phyloP scores from a whole-genome alignment of 2,888 invertebrate genomes.

The Platypus cylindrus region DNA sequence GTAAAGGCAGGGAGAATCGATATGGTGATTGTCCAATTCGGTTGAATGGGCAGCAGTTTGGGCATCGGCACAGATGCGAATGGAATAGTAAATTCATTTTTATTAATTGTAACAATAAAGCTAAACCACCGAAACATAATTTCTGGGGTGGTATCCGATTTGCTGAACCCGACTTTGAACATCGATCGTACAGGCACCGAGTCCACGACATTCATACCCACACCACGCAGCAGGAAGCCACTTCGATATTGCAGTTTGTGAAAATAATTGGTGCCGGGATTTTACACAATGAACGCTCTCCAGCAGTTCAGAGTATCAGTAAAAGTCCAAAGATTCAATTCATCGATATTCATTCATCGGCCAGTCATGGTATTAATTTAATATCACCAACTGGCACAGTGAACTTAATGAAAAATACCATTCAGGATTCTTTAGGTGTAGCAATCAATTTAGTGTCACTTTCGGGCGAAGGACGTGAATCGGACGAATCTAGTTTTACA shows the following conservation, averaged over 20 bases:
- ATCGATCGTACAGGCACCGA: slow-evolving; percentile 66
- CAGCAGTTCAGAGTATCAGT: slow-evolving; percentile 81
- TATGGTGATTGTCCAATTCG: slow-evolving; percentile 79
- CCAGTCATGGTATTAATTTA: slow-evolving; percentile 84
- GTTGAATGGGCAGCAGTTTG: slow-evolving; percentile 79
- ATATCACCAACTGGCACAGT: slow-evolving; percentile 78
- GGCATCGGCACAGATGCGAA: slow-evolving; percentile 70
- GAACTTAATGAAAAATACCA: slow-evolving; percentile 59
- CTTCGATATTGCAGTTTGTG: slow-evolving; percentile 67
- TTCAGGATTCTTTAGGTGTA: slow-evolving; percentile 74
- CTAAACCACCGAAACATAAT: slow-evolving; percentile 40
- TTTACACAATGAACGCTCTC: slow-evolving; percentile 87
- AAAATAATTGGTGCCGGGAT: slow-evolving; percentile 89
- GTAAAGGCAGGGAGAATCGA: slow-evolving; percentile 46
- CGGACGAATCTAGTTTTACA: slow-evolving; percentile 76
- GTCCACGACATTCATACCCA: slow-evolving; percentile 74
- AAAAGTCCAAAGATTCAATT: slow-evolving; percentile 72
- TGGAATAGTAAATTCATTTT: slow-evolving; percentile 91
- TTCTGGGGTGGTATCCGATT: slow-evolving; percentile 98
- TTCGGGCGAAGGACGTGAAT: slow-evolving; percentile 84
- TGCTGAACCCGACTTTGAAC: slow-evolving; percentile 80
- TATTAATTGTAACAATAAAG: slow-evolving; percentile 70
- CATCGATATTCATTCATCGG: slow-evolving; percentile 72
- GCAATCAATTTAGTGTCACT: slow-evolving; percentile 83
- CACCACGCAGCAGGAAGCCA: slow-evolving; percentile 50